Evolutionary conservation across 2,888 invertebrate genomes (phyloP), one percentile per base, ranked within the genome.

Genomic region (Ochlodes sylvanus): DNA sequence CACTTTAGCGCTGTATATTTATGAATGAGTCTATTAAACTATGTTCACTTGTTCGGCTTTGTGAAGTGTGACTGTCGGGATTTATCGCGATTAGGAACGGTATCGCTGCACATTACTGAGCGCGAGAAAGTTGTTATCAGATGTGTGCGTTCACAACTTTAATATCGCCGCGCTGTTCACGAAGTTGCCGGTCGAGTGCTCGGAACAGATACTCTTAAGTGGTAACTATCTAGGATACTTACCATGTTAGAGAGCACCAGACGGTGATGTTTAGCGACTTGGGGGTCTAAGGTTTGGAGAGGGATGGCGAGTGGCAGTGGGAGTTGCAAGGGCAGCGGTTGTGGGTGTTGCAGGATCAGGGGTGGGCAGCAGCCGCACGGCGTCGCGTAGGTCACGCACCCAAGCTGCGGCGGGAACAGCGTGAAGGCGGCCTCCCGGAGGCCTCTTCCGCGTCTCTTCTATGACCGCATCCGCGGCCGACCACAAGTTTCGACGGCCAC

Each of bases 181-280:
- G 79, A 86, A 85, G 76, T 89, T 87, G 79, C 81, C 80, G 79
- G 77, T 72, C 66, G 75, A 73, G 70, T 71, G 72, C 54, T 66
- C 32, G 6, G 69, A 69, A 71, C 68, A 68, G 77, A 79, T 77
- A 27, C 27, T 27, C 27, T 2, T 27, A 79, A 84, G 78, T 80
- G 81, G 82, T 79, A 81, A 81, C 77, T 58, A 55, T 66, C 60
- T 69, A 71, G 68, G 68, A 71, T 55, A 91, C 91, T 93, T 87
- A 93, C 93, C 93, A 93, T 93, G 90, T 93, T 93, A 88, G 93
- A 92, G 92, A 93, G 92, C 92, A 92, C 92, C 89, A 91, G 86
- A 75, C 91, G 87, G 81, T 91, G 92, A 82, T 91, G 91, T 88
- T 93, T 93, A 89, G 87, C 91, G 84, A 90, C 79, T 87, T 92